Percentiles rank a stretch among this genome's conserved stretches.
These are phyloP conservation scores for Leucoptera coffeella DNA, from an alignment of 2,888 invertebrate genomes.

Conservation along the genomic window DNA sequence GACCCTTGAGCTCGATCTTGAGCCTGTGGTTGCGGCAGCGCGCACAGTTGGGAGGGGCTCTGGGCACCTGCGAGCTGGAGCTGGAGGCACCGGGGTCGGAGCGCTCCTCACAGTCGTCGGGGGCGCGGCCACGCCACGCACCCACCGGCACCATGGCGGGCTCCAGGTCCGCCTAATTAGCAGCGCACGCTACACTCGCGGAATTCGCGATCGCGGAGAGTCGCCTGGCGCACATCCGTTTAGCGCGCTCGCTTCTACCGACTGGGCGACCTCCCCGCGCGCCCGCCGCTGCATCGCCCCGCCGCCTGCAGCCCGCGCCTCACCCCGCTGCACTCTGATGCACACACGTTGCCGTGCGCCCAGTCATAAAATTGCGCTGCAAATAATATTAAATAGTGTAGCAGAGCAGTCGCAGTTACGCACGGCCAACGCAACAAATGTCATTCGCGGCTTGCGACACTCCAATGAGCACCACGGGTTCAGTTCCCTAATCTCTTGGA, in stretches of 20 bases:
- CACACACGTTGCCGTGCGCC: slow-evolving; percentile 10
- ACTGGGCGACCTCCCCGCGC: slow-evolving; percentile 12
- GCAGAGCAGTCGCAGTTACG: slow-evolving; percentile 4
- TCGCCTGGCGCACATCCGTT: slow-evolving; percentile 18
- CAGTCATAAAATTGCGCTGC: slow-evolving; percentile 7
- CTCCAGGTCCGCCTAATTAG: slow-evolving; percentile 1
- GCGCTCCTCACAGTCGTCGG: slow-evolving; percentile 42
- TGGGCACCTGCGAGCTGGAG: slow-evolving; percentile 56
- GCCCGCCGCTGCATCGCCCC: slow-evolving; percentile 14
- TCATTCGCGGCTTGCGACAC: too few species aligned
- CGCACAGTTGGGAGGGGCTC: slow-evolving; percentile 87
- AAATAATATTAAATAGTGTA: too few species aligned
- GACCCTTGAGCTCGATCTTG: slow-evolving; percentile 82
- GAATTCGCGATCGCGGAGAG: slow-evolving; percentile 38
- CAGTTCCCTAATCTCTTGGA: too few species aligned
- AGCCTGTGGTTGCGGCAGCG: slow-evolving; percentile 90
- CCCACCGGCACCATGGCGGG: slow-evolving; percentile 35
- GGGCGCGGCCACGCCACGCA: slow-evolving; percentile 40
- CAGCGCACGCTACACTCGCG: slow-evolving; percentile 12
- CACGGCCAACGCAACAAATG: too few species aligned
- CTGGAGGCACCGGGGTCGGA: slow-evolving; percentile 43
- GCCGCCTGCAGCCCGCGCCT: slow-evolving; percentile 14
- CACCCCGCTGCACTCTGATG: slow-evolving; percentile 3
- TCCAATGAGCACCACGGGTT: too few species aligned
- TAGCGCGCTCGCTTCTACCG: slow-evolving; percentile 4